Base-by-base conservation (phyloP, 2,113 vertebrate species). In the Charina bottae region DNA sequence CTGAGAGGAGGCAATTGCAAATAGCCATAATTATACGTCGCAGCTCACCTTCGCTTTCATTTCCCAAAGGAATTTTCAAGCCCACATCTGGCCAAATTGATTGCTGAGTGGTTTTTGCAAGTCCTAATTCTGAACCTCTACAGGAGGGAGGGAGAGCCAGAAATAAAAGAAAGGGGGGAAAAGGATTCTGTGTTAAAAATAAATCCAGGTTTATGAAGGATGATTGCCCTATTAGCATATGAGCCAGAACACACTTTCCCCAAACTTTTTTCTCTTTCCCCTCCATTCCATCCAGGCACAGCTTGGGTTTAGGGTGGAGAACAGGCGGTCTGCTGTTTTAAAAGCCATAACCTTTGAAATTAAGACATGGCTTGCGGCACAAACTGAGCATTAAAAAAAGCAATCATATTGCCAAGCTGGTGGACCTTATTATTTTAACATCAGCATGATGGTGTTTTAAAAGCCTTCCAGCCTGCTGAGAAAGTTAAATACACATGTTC, bases 401-500 rank as follows among this genome's bases (percentile, higher is more conserved):
- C 94, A 96, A 97, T 97, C 96, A 93, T 96, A 96, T 95, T 86
- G 92, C 96, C 95, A 96, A 95, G 94, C 95, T 92, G 62, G 95
- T 95, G 93, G 96, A 96, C 95, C 94, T 97, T 96, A 97, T 97
- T 97, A 97, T 97, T 97, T 97, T 96, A 97, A 83, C 95, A 97
- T 97, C 96, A 97, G 93, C 96, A 62, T 97, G 95, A 97, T 96
- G 95, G 96, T 92, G 55, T 95, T 97, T 96, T 95, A 97, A 93
- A 97, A 96, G 96, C 96, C 96, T 96, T 68, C 91, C 92, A 84
- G 96, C 96, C 94, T 95, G 95, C 96, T 97, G 96, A 91, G 96
- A 95, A 96, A 97, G 93, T 97, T 97, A 97, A 97, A 96, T 97
- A 95, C 95, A 95, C 55, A 1, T 96, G 96, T 97, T 95, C 91